Percentiles rank a stretch among this genome's conserved stretches.
These are phyloP conservation scores for Pleuronectes platessa DNA, from an alignment of 2,113 vertebrate species.

Conservation along the genomic window DNA sequence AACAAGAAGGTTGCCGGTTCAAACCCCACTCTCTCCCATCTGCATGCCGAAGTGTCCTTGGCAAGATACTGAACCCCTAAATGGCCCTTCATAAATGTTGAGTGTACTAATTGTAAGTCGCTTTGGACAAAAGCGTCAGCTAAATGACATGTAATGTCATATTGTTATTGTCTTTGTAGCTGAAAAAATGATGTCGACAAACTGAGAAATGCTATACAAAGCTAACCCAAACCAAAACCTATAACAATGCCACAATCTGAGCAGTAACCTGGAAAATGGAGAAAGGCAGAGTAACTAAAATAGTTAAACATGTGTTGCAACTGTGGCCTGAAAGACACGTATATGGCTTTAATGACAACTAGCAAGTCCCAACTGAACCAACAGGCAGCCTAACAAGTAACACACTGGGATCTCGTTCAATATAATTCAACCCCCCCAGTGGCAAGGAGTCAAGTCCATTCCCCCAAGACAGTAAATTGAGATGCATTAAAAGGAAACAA, in stretches of 20 bases:
- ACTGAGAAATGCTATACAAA: background rate
- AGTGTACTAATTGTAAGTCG: too few relatives aligned
- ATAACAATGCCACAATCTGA: background rate
- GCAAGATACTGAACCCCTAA: too few relatives aligned
- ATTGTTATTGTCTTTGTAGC: background rate
- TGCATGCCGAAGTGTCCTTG: too few relatives aligned
- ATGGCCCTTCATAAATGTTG: too few relatives aligned
- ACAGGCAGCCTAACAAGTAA: background rate
- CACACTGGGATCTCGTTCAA: background rate
- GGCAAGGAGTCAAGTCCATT: background rate
- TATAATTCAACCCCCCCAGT: background rate
- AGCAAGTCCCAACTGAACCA: background rate
- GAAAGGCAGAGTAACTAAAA: conserved; percentile 1
- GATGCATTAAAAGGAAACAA: conserved; percentile 13
- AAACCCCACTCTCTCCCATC: too few relatives aligned
- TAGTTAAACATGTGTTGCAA: background rate
- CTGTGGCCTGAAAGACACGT: background rate
- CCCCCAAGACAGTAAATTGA: conserved; percentile 2
- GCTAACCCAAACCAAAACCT: background rate
- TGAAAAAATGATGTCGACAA: background rate
- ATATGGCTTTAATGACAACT: background rate
- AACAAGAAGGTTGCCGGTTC: too few relatives aligned
- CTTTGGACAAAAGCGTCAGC: too few relatives aligned
- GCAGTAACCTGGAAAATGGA: background rate
- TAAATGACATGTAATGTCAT: too few relatives aligned